Evolutionary conservation across 2,797 vertebrate species (phyloP).

Genomic region (Coregonus ussuriensis): DNA sequence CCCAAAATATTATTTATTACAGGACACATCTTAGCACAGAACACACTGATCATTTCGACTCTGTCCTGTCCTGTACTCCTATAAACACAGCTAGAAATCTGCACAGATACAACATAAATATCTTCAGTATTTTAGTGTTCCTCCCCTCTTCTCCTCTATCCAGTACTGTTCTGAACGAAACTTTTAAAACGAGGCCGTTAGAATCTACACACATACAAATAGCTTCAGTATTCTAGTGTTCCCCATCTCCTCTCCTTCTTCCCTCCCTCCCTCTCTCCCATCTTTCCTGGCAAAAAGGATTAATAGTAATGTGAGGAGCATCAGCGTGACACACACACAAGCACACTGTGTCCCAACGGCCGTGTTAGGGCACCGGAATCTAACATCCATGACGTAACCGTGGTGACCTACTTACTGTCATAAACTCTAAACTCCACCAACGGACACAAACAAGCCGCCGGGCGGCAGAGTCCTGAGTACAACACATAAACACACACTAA

Average conservation of each 20-base stretch:
- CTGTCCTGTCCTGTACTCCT: neutral
- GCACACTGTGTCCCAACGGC: slow-evolving; percentile 28
- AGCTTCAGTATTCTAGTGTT: neutral
- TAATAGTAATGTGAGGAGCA: slow-evolving; percentile 31
- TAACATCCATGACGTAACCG: slow-evolving; percentile 42
- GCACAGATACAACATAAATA: neutral
- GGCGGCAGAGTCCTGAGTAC: neutral
- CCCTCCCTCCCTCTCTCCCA: neutral
- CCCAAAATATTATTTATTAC: neutral
- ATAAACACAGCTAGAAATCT: neutral
- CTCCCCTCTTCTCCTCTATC: neutral
- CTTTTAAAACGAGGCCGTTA: slow-evolving; percentile 5
- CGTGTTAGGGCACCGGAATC: slow-evolving; percentile 28
- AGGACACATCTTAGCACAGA: neutral
- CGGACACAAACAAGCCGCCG: neutral
- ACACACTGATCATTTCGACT: neutral
- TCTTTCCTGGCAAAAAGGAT: slow-evolving; percentile 15
- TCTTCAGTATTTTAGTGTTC: neutral
- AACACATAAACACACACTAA: neutral
- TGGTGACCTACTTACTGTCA: slow-evolving; percentile 38
- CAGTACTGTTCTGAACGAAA: neutral
- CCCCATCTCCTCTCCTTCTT: neutral
- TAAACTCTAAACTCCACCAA: slow-evolving; percentile 1
- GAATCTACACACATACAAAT: slow-evolving; percentile 2
- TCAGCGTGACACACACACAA: slow-evolving; percentile 26